A percentile compares a stretch with the other conserved stretches of the same genome.
These are phyloP conservation scores for Balanococcus diminutus DNA, from an alignment of 2,888 invertebrate species.

Conservation along the genomic window DNA sequence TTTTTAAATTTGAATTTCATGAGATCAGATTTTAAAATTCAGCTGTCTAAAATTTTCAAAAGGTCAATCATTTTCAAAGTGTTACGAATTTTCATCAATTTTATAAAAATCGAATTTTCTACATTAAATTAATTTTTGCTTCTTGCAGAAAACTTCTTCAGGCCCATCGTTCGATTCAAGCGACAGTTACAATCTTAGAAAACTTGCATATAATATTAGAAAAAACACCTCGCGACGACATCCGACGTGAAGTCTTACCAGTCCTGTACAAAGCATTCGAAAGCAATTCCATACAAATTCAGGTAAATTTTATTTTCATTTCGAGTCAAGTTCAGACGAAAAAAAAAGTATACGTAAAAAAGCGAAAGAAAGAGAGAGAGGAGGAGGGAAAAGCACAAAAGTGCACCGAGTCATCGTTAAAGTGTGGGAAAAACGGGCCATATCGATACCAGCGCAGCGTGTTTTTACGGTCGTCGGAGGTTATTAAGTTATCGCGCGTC, in stretches of 20 bases:
- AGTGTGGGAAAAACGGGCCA: neutral
- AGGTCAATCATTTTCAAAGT: too few relatives aligned
- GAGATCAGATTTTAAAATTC: too few relatives aligned
- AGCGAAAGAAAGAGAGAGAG: neutral
- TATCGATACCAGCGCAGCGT: neutral
- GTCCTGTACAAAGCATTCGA: conserved; percentile 87
- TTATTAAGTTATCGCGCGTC: neutral
- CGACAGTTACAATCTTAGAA: conserved; percentile 86
- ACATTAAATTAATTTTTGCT: conserved; percentile 33
- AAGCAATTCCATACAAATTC: conserved; percentile 85
- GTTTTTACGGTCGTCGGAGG: neutral
- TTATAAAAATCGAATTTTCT: too few relatives aligned
- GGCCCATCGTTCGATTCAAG: conserved; percentile 80
- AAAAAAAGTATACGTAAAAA: neutral
- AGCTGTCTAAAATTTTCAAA: too few relatives aligned
- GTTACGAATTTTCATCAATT: too few relatives aligned
- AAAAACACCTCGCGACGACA: conserved; percentile 81
- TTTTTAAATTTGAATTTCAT: too few relatives aligned
- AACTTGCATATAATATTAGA: conserved; percentile 86
- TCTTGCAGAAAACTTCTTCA: conserved; percentile 72
- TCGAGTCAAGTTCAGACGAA: neutral
- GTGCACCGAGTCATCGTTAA: neutral
- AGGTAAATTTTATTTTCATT: conserved; percentile 67
- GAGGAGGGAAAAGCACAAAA: neutral
- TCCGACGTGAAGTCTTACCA: conserved; percentile 81